Conservation (phyloP, 2,888 invertebrate species). For the Priocnemis perturbator region DNA sequence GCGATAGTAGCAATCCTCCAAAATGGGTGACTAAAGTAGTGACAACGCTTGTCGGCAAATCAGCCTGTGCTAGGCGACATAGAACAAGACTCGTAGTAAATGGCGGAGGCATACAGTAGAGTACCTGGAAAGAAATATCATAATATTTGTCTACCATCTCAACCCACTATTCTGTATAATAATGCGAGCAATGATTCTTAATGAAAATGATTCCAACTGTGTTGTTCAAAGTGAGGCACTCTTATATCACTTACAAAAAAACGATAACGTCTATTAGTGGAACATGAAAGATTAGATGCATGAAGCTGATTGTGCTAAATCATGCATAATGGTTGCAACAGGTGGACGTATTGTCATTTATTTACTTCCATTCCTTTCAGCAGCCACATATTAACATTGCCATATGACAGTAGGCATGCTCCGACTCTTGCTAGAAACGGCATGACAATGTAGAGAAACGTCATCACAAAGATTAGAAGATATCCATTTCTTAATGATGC, state of each 20-base stretch:
- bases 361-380: slow-evolving; percentile 73
- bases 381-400: slow-evolving; percentile 67
- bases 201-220: neutral
- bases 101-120: slow-evolving; percentile 73
- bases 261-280: slow-evolving; percentile 8
- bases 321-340: slow-evolving; percentile 1
- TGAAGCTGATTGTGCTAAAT: slow-evolving; percentile 9
- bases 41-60: slow-evolving; percentile 70
- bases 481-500: slow-evolving; percentile 63
- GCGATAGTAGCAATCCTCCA: slow-evolving; percentile 68
- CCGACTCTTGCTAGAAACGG: slow-evolving; percentile 65
- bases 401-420: slow-evolving; percentile 60
- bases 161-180: slow-evolving; percentile 1
- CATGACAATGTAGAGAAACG: slow-evolving; percentile 68
- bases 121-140: slow-evolving; percentile 60
- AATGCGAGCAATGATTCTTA: neutral
- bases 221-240: neutral
- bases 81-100: slow-evolving; percentile 69
- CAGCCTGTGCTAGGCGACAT: slow-evolving; percentile 67
- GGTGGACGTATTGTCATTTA: slow-evolving; percentile 20
- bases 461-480: slow-evolving; percentile 64
- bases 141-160: neutral
- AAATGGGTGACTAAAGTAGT: slow-evolving; percentile 69
- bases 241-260: slow-evolving; percentile 9
- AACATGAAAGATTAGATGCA: neutral